Conservation (phyloP, 2,888 invertebrate species). For the Linnaemya tessellans region DNA sequence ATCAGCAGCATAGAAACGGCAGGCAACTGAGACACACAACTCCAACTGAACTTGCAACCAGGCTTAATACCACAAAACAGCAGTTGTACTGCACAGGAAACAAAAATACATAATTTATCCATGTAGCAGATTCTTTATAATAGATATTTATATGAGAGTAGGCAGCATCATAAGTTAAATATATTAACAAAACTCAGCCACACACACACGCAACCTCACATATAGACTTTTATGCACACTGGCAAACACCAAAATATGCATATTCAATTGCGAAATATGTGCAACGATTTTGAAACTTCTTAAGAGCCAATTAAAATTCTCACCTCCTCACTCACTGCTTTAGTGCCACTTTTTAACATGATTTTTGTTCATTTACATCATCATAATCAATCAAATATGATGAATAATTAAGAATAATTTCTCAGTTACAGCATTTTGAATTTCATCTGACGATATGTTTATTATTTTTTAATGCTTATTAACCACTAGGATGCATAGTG, state of each 20-base stretch:
- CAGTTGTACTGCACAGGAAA: slow-evolving; percentile 8
- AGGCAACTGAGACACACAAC: slow-evolving; percentile 39
- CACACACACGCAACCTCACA: slow-evolving; percentile 5
- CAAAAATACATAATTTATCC: slow-evolving; percentile 6
- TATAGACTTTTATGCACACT: background rate
- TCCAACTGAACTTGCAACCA: slow-evolving; percentile 41
- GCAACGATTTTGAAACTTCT: too few species aligned
- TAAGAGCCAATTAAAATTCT: too few species aligned
- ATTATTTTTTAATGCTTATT: slow-evolving; percentile 9
- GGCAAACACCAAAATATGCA: background rate
- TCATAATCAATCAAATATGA: too few species aligned
- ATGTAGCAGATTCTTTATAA: slow-evolving; percentile 21
- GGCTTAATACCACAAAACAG: slow-evolving; percentile 36
- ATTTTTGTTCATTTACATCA: too few species aligned
- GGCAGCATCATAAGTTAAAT: slow-evolving; percentile 42
- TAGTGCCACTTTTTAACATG: too few species aligned
- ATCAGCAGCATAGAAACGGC: slow-evolving; percentile 50
- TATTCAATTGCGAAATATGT: too few species aligned
- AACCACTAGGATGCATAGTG: background rate
- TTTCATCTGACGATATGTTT: background rate
- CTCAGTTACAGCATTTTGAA: too few species aligned
- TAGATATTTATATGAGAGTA: slow-evolving; percentile 17
- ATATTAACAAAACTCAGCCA: slow-evolving; percentile 39
- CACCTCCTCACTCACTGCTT: too few species aligned
- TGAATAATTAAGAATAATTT: too few species aligned